Base-by-base conservation (phyloP, 2,797 vertebrate species). In the Leptatherina wallacei region DNA sequence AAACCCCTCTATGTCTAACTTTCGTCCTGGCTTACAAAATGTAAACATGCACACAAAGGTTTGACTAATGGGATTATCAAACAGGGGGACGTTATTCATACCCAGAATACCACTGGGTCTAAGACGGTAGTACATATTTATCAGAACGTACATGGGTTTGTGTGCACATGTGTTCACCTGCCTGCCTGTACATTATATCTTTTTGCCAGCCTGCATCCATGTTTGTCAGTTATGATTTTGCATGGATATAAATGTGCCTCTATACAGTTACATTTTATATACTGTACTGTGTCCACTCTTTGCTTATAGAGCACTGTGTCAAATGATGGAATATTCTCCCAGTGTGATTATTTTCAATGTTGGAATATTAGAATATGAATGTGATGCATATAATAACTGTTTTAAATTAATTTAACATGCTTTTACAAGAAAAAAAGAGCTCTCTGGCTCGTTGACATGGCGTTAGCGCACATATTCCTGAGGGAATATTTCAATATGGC, bases 61-160 rank as follows among this genome's bases (percentile, higher is more conserved):
- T 40, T 75, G 49, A 69, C 47, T 72, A 62, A 30, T 3, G 20
- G 85, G 77, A 79, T 95, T 93, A 94, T 95, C 91, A 82, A 85
- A 92, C 90, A 92, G 92, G 88, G 92, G 94, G 82, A 95, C 88
- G 82, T 95, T 89, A 92, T 88, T 93, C 77, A 65, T 64, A 42
- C 42, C 38, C 35, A 52, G 55, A 76, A 69, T 73, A 59, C 86
- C 30, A 84, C 85, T 86, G 94, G 91, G 2, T 13, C 32, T 32
- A 32, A 27, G 24, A 27, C 24, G 24, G 24, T 27, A 27, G 24
- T 36, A 36, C 9, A 10, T 81, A 83, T 85, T 89, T 67, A 71
- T 87, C 74, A 81, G 73, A 59, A 65, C 78, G 61, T 69, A 63
- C 64, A 58, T 77, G 54, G 0, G 49, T 69, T 57, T 60, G 38